Percentiles rank a stretch among this genome's conserved stretches.
Evolutionary conservation across 2,888 invertebrate genomes (phyloP).

Genomic region (Linhomoeus sp.): DNA sequence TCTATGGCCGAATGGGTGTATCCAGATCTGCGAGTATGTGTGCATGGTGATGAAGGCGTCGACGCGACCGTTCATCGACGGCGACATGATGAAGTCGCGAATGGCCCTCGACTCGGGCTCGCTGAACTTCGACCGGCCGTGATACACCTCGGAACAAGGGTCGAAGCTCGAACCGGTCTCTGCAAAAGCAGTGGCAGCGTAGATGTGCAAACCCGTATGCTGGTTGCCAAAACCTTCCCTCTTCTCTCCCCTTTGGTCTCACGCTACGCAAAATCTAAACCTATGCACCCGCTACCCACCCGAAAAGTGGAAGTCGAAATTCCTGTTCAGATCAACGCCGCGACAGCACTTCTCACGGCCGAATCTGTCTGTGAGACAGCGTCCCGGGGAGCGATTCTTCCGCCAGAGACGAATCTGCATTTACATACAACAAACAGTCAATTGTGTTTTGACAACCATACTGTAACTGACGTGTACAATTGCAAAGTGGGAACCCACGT

Average conservation of each 20-base stretch:
- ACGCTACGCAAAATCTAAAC: too few relatives aligned
- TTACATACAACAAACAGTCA: too few relatives aligned
- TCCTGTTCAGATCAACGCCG: conserved; percentile 25
- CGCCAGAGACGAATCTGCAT: conserved; percentile 24
- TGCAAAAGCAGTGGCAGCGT: too few relatives aligned
- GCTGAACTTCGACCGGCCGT: conserved; percentile 22
- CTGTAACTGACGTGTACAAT: too few relatives aligned
- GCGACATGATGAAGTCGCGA: conserved; percentile 18
- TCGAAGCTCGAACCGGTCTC: conserved; percentile 16
- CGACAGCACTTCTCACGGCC: conserved; percentile 20
- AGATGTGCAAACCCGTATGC: too few relatives aligned
- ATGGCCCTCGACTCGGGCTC: conserved; percentile 22
- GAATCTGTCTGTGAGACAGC: not conserved
- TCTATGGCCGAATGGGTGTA: conserved; percentile 24
- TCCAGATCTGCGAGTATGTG: conserved; percentile 26
- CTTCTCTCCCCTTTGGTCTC: too few relatives aligned
- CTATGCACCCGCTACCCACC: too few relatives aligned
- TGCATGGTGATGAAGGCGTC: conserved; percentile 26
- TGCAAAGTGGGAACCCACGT: not conserved
- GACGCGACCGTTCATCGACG: conserved; percentile 18
- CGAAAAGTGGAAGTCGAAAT: conserved; percentile 24
- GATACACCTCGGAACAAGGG: conserved; percentile 23
- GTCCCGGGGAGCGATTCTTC: conserved; percentile 11
- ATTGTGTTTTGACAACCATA: too few relatives aligned
- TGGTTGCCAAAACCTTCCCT: too few relatives aligned